phyloP scores from a whole-genome alignment of 2,797 vertebrate species.

The Remorina albescens region DNA sequence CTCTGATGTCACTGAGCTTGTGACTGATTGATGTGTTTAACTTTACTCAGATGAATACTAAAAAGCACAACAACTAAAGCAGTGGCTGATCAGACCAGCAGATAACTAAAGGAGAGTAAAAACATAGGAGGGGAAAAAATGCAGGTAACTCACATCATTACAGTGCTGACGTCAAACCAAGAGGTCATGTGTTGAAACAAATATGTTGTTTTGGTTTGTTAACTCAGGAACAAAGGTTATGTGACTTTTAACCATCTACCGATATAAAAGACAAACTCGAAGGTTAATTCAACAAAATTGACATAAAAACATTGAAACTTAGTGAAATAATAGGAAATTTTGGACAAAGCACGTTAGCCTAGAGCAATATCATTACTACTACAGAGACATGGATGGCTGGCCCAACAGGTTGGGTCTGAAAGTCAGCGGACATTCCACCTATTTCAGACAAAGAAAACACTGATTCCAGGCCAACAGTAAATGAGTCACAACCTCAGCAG shows the following conservation, averaged over 20 bases:
- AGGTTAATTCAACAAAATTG: not conserved
- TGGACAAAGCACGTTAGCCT: slow-evolving; percentile 6
- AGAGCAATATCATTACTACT: slow-evolving; percentile 1
- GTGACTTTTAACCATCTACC: not conserved
- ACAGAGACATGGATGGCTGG: slow-evolving; percentile 30
- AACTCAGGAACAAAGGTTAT: not conserved
- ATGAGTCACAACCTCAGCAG: slow-evolving; percentile 71
- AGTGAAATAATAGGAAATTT: not conserved
- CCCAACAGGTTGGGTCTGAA: slow-evolving; percentile 74
- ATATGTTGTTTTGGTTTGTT: not conserved
- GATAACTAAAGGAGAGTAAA: slow-evolving; percentile 27
- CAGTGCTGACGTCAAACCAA: slow-evolving; percentile 30
- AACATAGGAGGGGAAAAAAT: slow-evolving; percentile 24
- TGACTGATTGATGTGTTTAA: slow-evolving; percentile 17
- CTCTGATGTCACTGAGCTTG: slow-evolving; percentile 32
- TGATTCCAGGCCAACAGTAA: slow-evolving; percentile 60
- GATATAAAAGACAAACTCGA: not conserved
- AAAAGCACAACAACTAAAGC: not conserved
- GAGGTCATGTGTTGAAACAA: not conserved
- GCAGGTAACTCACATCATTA: slow-evolving; percentile 34
- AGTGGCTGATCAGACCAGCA: slow-evolving; percentile 13
- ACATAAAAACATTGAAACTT: not conserved
- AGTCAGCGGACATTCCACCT: slow-evolving; percentile 70
- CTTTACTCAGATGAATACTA: slow-evolving; percentile 32
- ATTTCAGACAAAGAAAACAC: slow-evolving; percentile 74